Percentiles rank a stretch among this genome's conserved stretches.
These are phyloP conservation scores for Drosophila peninsularis DNA, from an alignment of 2,888 invertebrate species.

Conservation along the genomic window DNA sequence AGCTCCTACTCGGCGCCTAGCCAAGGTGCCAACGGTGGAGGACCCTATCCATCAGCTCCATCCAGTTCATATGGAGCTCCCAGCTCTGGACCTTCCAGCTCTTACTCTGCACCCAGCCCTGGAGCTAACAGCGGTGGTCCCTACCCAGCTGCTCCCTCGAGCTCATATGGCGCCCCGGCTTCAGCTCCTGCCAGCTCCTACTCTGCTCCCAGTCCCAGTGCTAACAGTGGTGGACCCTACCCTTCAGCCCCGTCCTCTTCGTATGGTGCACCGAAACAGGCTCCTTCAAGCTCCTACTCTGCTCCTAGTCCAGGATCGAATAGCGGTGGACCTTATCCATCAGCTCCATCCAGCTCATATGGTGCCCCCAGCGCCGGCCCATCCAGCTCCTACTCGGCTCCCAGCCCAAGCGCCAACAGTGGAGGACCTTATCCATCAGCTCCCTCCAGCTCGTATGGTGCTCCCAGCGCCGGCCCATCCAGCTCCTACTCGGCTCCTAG, in stretches of 20 bases:
- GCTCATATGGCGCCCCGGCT: conserved; percentile 49
- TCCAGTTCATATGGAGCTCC: conserved; percentile 55
- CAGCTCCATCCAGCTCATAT: conserved; percentile 65
- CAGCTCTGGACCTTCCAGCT: conserved; percentile 39
- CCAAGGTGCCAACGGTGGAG: conserved; percentile 82
- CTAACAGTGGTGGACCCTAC: conserved; percentile 38
- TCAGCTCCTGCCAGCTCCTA: conserved; percentile 50
- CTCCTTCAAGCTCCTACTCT: conserved; percentile 44
- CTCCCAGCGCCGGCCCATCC: conserved; percentile 29
- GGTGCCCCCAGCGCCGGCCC: conserved; percentile 75
- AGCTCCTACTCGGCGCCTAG: conserved; percentile 60
- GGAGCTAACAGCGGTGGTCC: conserved; percentile 32
- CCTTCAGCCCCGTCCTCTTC: conserved; percentile 65
- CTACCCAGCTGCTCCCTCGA: conserved; percentile 63
- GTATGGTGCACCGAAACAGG: conserved; percentile 19
- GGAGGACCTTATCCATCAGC: conserved; percentile 24
- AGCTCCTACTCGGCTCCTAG: conserved; percentile 47
- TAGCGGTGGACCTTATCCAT: conserved; percentile 47
- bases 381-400: conserved; percentile 27
- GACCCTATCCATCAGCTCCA: conserved; percentile 84
- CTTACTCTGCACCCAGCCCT: conserved; percentile 51
- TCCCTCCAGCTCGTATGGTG: conserved; percentile 25
- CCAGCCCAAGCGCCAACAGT: conserved; percentile 3
- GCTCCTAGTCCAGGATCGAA: conserved; percentile 35
- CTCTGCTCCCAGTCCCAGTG: conserved; percentile 39